Conservation (phyloP, 2,797 vertebrate species). For the Dryobates pubescens region DNA sequence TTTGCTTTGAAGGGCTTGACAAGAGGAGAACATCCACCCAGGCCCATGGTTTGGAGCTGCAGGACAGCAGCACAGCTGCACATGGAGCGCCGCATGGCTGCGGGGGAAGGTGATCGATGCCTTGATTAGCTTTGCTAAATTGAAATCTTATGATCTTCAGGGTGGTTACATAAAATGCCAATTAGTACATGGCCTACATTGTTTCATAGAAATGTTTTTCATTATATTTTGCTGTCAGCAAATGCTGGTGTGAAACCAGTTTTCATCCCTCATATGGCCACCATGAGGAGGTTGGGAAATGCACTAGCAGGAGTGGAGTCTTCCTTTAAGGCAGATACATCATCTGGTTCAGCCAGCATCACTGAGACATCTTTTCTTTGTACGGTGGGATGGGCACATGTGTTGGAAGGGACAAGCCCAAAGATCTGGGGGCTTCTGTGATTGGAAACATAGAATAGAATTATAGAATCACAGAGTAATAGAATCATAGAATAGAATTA, state of each 20-base stretch:
- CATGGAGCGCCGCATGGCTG: not conserved
- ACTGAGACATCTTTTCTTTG: not conserved
- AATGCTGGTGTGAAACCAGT: conserved; percentile 60
- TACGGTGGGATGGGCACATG: not conserved
- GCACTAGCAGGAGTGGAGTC: not conserved
- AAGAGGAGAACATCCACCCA: not conserved
- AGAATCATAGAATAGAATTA: too few species aligned
- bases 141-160: conserved; percentile 44
- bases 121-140: conserved; percentile 7
- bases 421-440: not conserved
- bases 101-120: not conserved
- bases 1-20: not conserved
- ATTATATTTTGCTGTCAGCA: conserved; percentile 65
- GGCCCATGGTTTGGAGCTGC: not conserved
- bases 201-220: conserved; percentile 36
- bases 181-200: conserved; percentile 41
- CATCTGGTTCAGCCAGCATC: not conserved
- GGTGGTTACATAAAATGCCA: conserved; percentile 32
- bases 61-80: not conserved
- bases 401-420: not conserved
- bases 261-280: conserved; percentile 39
- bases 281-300: conserved; percentile 15
- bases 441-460: too few species aligned
- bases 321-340: not conserved
- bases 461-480: too few species aligned